Conservation (phyloP, 1,140 invertebrate species). For the Aphidius gifuensis region DNA sequence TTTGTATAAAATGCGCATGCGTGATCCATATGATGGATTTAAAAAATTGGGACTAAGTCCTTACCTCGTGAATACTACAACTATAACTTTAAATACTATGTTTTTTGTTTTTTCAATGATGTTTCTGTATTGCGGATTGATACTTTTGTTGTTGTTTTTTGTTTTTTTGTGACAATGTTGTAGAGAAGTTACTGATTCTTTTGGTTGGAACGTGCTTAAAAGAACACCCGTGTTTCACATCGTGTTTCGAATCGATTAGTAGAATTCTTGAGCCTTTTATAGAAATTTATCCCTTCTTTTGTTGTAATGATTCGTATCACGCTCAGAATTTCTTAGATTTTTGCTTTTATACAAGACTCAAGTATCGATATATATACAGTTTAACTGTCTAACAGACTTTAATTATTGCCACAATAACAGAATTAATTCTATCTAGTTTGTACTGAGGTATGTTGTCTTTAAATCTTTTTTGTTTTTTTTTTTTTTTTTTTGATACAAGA, state of each 20-base stretch:
- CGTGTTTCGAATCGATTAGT: constrained; percentile 13
- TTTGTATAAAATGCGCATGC: not conserved
- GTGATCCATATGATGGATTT: not conserved
- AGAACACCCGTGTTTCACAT: constrained; percentile 12
- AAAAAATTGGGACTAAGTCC: not conserved
- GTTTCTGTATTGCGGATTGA: not conserved
- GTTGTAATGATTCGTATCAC: constrained; percentile 14
- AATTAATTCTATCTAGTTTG: constrained; percentile 1
- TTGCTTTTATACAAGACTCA: constrained; percentile 7
- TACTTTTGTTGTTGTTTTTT: not conserved
- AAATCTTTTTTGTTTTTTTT: not conserved
- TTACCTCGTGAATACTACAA: no score
- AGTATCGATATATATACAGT: constrained; percentile 5
- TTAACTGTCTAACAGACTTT: constrained; percentile 1
- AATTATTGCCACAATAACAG: constrained; percentile 10
- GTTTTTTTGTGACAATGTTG: not conserved
- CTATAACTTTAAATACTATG: not conserved
- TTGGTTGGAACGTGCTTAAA: constrained; percentile 8
- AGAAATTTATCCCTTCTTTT: not conserved
- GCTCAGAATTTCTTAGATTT: constrained; percentile 9
- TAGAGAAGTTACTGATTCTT: constrained; percentile 1
- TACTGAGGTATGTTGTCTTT: no score
- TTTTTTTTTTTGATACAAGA: constrained; percentile 2
- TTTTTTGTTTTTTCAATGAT: not conserved
- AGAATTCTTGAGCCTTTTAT: constrained; percentile 12